Percentiles rank a stretch among this genome's conserved stretches.
These are phyloP conservation scores for Myocastor coypus DNA, from an alignment of 2,113 vertebrate genomes.

Conservation along the genomic window DNA sequence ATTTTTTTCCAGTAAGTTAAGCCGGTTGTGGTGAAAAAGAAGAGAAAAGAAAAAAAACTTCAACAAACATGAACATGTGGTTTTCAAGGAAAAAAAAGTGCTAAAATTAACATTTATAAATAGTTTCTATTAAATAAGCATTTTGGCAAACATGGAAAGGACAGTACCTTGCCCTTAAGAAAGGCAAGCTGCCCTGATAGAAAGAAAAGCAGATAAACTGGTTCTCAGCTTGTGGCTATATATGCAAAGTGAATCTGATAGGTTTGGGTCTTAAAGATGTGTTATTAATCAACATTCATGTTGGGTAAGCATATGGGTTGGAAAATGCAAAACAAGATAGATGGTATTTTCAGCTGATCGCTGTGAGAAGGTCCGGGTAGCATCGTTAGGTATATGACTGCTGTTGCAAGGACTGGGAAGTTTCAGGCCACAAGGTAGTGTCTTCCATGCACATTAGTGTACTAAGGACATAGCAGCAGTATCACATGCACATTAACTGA, in stretches of 20 bases:
- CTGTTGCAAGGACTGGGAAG: neutral
- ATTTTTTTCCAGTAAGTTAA: constrained; percentile 88
- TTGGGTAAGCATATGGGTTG: neutral
- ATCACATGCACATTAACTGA: neutral
- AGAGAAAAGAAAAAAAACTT: constrained; percentile 82
- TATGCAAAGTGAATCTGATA: constrained; percentile 76
- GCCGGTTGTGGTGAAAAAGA: constrained; percentile 85
- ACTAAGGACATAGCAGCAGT: neutral
- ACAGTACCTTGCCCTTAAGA: constrained; percentile 57
- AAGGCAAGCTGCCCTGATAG: constrained; percentile 42
- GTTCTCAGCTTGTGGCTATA: constrained; percentile 37
- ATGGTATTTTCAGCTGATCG: constrained; percentile 66
- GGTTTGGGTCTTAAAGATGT: constrained; percentile 61
- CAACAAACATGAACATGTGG: constrained; percentile 82
- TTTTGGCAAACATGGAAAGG: constrained; percentile 71
- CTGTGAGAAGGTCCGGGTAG: neutral
- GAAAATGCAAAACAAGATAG: constrained; percentile 79
- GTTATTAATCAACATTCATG: constrained; percentile 65
- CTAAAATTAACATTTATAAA: constrained; percentile 77
- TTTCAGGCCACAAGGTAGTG: neutral
- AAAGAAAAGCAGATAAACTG: constrained; percentile 61
- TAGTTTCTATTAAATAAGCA: constrained; percentile 83
- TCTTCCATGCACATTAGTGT: neutral
- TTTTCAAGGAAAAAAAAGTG: constrained; percentile 85
- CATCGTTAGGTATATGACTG: neutral